phyloP scores from a whole-genome alignment of 92 coral and sea anemone genomes.

The Pocillopora meandrina region DNA sequence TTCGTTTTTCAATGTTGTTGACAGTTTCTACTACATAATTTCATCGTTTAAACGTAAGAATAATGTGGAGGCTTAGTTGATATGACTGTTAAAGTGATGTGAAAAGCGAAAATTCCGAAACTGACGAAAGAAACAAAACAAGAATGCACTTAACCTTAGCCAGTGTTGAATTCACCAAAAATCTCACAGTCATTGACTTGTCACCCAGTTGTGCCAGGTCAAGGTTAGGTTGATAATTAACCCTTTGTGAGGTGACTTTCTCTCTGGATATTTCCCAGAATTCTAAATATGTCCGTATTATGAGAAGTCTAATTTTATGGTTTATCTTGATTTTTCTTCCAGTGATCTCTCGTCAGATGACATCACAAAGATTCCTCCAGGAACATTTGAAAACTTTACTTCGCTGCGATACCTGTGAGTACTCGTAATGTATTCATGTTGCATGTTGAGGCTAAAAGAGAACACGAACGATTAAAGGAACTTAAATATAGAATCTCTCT shows the following conservation, averaged over 20 bases:
- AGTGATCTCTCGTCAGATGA: slow-evolving; percentile 78
- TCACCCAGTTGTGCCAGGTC: not conserved
- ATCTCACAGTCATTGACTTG: not conserved
- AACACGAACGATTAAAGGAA: too few relatives aligned
- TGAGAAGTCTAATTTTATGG: not conserved
- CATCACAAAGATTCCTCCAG: slow-evolving; percentile 64
- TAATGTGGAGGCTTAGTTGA: not conserved
- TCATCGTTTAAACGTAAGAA: not conserved
- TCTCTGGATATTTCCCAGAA: slow-evolving; percentile 1
- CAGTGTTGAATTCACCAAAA: not conserved
- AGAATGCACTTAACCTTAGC: not conserved
- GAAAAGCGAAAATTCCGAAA: not conserved
- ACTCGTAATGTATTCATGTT: not conserved
- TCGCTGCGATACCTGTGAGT: slow-evolving; percentile 77
- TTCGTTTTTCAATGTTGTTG: not conserved
- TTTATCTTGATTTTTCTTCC: slow-evolving; percentile 1
- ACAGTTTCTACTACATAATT: not conserved
- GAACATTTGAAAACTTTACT: slow-evolving; percentile 72
- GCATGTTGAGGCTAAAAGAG: too few relatives aligned
- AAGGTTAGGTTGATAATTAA: not conserved
- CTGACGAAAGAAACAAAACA: not conserved
- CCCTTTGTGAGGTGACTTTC: not conserved
- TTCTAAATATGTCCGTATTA: not conserved
- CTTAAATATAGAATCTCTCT: too few relatives aligned
- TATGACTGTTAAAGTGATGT: not conserved